Evolutionary conservation across 2,888 invertebrate species (phyloP), one percentile per base, ranked within the genome.

Genomic region (Scaptomyza caliginosa): DNA sequence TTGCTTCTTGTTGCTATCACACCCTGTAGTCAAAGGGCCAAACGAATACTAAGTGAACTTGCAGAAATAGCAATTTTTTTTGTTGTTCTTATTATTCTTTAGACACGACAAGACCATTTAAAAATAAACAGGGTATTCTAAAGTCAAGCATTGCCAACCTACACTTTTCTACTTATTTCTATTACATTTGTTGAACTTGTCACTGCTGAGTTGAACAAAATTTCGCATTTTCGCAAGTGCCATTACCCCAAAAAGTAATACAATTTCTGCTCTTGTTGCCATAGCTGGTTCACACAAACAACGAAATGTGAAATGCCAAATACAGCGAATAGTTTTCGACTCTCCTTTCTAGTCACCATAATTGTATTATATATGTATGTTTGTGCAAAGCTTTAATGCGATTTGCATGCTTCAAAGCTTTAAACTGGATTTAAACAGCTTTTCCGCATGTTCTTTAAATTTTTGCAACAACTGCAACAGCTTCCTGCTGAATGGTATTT

Each of bases 381-480:
- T 13, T 32, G 32, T 10, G 28, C 2, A 36, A 4, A 26, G 26
- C 10, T 21, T 36, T 70, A 70, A 70, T 69, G 76, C 71, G 70
- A 70, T 70, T 74, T 74, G 70, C 70, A 62, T 74, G 70, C 63
- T 40, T 70, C 51, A 38, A 39, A 75, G 52, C 70, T 49, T 74
- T 54, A 62, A 75, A 58, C 16, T 28, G 28, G 49, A 69, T 69
- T 56, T 45, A 17, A 69, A 34, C 40, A 51, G 62, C 51, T 24
- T 10, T 28, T 21, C 21, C n/a, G n/a, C n/a, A n/a, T n/a, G 23
- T 49, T 26, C 62, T 55, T 68, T 55, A 51, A 58, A 49, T 36
- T 28, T 28, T 16, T 34, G 34, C 34, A 34, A 16, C 16, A 34
- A 32, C 16, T 13, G 21, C 10, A 38, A 39, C 28, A 17, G 4